A percentile compares a stretch with the other conserved stretches of the same genome.
phyloP scores from a whole-genome alignment of 2,888 invertebrate species.

The Leucoptera coffeella region DNA sequence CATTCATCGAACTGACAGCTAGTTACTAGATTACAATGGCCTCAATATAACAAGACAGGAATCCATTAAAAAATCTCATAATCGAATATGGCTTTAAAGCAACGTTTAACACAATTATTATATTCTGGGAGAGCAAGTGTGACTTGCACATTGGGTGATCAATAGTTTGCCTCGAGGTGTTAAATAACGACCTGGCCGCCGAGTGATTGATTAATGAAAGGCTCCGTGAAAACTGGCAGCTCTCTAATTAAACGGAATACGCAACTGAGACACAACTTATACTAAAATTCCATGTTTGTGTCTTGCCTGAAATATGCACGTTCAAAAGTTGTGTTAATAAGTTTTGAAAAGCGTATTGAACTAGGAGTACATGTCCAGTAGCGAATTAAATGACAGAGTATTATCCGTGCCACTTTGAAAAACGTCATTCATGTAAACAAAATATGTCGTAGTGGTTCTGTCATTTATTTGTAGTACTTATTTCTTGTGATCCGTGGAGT shows the following conservation, averaged over 20 bases:
- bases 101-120: constrained; percentile 52
- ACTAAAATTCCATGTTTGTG: no score
- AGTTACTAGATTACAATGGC: constrained; percentile 27
- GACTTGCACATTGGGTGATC: constrained; percentile 39
- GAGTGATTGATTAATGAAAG: constrained; percentile 48
- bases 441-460: no score
- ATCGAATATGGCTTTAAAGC: constrained; percentile 47
- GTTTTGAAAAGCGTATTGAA: no score
- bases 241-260: constrained; percentile 46
- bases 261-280: no score
- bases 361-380: no score
- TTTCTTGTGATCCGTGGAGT: no score
- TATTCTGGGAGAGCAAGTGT: constrained; percentile 44
- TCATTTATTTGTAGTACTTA: no score
- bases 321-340: no score
- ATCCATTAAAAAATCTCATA: constrained; percentile 41
- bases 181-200: constrained; percentile 30
- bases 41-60: constrained; percentile 36
- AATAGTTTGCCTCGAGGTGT: constrained; percentile 24
- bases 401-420: no score
- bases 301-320: no score
- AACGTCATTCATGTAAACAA: no score
- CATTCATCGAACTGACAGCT: constrained; percentile 18
- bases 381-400: no score
- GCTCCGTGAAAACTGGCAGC: constrained; percentile 35